These are phyloP conservation scores for Adelphocoris suturalis DNA, from an alignment of 2,888 invertebrate genomes.

Conservation along the genomic window DNA sequence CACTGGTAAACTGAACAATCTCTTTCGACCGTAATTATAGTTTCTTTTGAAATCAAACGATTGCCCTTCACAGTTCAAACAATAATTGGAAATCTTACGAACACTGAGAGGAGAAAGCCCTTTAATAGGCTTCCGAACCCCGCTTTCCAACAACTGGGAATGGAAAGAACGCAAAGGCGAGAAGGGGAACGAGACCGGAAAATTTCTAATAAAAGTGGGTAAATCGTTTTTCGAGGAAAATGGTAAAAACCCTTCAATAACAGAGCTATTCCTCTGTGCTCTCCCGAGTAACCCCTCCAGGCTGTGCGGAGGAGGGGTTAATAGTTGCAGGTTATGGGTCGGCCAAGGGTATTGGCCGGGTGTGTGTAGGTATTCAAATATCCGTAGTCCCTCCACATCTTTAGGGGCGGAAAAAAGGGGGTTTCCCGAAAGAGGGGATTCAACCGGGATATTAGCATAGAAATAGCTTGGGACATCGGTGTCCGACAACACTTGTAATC, in stretches of 20 bases:
- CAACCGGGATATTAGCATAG: conserved; percentile 43
- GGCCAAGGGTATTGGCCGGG: conserved; percentile 8
- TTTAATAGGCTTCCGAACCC: no score
- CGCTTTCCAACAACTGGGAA: no score
- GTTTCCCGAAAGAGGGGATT: conserved; percentile 37
- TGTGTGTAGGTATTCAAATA: conserved; percentile 17
- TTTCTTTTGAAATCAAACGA: no score
- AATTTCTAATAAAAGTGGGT: conserved; percentile 30
- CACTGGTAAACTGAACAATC: no score
- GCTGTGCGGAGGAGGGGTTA: neutral
- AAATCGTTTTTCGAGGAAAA: neutral
- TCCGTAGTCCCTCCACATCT: neutral
- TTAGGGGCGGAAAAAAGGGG: neutral
- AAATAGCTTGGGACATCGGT: conserved; percentile 38
- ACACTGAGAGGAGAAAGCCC: no score
- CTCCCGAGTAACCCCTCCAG: neutral
- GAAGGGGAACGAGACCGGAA: neutral
- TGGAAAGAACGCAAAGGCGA: no score
- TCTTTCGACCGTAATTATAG: no score
- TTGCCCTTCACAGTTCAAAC: no score
- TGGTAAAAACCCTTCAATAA: conserved; percentile 30
- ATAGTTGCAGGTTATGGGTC: conserved; percentile 20
- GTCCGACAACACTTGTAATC: conserved; percentile 47
- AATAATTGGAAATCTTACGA: no score
- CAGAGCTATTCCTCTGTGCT: conserved; percentile 20